Base-by-base conservation (phyloP, 2,113 vertebrate species). In the Cichladusa arquata region DNA sequence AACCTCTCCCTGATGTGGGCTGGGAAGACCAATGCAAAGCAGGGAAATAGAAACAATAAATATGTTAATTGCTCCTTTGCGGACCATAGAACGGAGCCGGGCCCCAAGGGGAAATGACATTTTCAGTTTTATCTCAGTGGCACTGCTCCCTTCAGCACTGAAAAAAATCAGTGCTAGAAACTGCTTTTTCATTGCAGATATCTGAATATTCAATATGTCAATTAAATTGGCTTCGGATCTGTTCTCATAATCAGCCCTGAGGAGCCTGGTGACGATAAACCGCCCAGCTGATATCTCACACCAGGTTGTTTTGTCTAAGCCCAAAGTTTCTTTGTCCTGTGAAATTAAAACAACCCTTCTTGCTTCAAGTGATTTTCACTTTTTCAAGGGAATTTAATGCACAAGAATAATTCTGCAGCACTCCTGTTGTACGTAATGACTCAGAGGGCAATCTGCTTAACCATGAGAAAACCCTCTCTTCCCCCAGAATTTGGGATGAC, bases 251-350 rank as follows among this genome's bases (percentile, higher is more conserved):
- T 24, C 3, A 20, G 2, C 65, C 56, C 44, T 0, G 1, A 71
- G 69, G 33, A 86, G 42, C 9, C 11, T 2, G 0, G 8, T 7
- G 54, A 53, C 6, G 6, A 60, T 36, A 17, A 92, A 54, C 38
- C 2, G 7, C 11, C 2, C 1, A 56, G n/a, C 48, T 33, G 25
- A 1, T 92, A 72, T 71, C 70, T 92, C 31, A 1, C n/a, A 10
- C 26, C 31, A 33, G 28, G 31, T 61, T 94, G 90, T 95, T 96
- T 92, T 73, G 92, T 83, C 90, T 92, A 56, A 77, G n/a, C 4
- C 29, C 8, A 5, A 26, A 44, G 6, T n/a, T 40, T 26, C 40
- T 54, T 61, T 15, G n/a, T 25, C 69, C 61, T 23, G n/a, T 61
- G 29, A 54, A 76, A 81, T 8, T 19, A 66, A 81, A 94, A 82